phyloP scores from a whole-genome alignment of 2,113 vertebrate genomes.

The Cheirogaleus medius region DNA sequence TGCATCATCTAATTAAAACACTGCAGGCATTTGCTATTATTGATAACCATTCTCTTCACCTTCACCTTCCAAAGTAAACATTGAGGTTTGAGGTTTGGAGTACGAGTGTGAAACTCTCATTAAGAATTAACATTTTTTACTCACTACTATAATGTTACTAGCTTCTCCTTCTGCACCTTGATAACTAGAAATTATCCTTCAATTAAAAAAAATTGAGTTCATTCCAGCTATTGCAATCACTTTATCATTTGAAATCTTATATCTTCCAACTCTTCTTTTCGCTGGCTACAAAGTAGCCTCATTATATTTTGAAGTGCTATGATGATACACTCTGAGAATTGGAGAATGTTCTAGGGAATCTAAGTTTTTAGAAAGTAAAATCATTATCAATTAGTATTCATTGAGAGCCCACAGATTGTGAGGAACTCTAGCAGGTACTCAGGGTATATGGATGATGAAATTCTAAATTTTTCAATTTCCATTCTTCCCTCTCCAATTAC shows the following conservation, averaged over 20 bases:
- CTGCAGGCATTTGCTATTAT: neutral
- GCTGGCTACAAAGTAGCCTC: neutral
- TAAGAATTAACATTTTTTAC: neutral
- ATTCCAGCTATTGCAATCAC: neutral
- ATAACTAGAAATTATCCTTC: conserved; percentile 8
- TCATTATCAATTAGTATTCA: neutral
- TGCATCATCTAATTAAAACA: neutral
- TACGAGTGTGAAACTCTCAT: neutral
- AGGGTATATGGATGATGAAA: neutral
- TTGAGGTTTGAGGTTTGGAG: neutral
- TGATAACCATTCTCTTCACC: neutral
- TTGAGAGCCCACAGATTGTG: neutral
- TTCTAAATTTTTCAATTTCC: neutral
- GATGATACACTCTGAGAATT: neutral
- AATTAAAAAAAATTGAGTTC: neutral
- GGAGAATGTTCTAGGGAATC: neutral
- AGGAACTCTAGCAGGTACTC: neutral
- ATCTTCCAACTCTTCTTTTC: neutral
- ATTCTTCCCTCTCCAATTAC: neutral
- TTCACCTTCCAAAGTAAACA: neutral
- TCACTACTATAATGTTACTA: neutral
- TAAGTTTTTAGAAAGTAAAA: neutral
- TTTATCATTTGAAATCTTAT: neutral
- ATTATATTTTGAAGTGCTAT: neutral
- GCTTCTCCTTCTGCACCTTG: neutral